Percentiles rank a stretch among this genome's conserved stretches.
Conservation (phyloP, 1,140 invertebrate species). For the Leucophenga varia region DNA sequence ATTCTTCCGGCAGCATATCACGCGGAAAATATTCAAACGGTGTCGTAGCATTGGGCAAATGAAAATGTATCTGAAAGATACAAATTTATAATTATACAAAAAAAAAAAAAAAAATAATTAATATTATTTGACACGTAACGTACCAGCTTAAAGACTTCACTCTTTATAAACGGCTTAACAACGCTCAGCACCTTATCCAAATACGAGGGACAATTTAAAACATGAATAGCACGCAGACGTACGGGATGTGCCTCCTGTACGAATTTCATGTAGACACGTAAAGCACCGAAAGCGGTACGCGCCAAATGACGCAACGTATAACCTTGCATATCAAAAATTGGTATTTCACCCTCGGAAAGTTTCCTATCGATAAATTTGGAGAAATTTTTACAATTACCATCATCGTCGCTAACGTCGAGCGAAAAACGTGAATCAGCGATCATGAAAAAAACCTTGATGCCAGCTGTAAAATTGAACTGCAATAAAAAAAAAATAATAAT, state of each 20-base stretch:
- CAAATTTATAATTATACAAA: neutral
- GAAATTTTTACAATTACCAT: no score
- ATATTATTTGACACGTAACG: neutral
- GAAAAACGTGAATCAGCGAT: conserved; percentile 66
- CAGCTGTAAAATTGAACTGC: conserved; percentile 67
- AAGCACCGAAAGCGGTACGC: conserved; percentile 63
- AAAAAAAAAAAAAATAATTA: no score
- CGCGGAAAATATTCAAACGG: conserved; percentile 64
- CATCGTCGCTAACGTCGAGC: conserved; percentile 54
- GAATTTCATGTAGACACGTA: conserved; percentile 70
- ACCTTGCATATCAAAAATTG: conserved; percentile 69
- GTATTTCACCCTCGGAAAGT: conserved; percentile 64
- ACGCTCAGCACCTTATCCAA: conserved; percentile 65
- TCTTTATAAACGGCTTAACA: conserved; percentile 67
- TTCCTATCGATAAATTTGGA: conserved; percentile 41
- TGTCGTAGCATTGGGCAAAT: conserved; percentile 63
- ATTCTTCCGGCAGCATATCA: conserved; percentile 66
- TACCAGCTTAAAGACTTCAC: conserved; percentile 60
- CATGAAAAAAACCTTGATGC: conserved; percentile 70
- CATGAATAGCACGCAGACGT: conserved; percentile 72
- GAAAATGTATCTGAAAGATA: conserved; percentile 63
- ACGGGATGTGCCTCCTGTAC: conserved; percentile 75
- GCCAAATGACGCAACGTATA: conserved; percentile 64
- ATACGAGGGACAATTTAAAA: conserved; percentile 67
- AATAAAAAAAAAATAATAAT: conserved; percentile 33